These are phyloP conservation scores for Acleris holmiana DNA, from an alignment of 2,888 invertebrate species.

Conservation along the genomic window DNA sequence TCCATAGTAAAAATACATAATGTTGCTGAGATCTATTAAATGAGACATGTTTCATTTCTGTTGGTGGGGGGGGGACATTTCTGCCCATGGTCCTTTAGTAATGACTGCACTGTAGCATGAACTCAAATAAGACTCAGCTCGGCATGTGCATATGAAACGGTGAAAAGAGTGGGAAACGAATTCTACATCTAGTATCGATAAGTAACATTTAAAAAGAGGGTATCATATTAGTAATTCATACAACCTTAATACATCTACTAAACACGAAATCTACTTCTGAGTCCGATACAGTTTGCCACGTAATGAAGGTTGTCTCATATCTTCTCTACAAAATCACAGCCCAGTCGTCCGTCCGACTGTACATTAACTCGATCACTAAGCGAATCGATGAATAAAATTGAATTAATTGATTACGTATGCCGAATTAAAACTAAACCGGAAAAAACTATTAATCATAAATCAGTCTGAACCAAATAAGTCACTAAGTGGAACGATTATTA, in stretches of 20 bases:
- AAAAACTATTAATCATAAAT: conserved; percentile 25
- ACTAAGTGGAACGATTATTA: conserved; percentile 27
- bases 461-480: conserved; percentile 1
- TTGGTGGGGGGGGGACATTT: too few relatives aligned
- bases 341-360: conserved; percentile 1
- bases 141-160: too few relatives aligned
- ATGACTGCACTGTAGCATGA: too few relatives aligned
- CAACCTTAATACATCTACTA: conserved; percentile 20
- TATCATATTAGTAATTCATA: conserved; percentile 12
- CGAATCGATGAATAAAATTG: conserved; percentile 36
- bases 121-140: too few relatives aligned
- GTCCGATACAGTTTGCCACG: conserved; percentile 4
- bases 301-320: background rate
- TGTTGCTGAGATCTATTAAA: too few relatives aligned
- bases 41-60: too few relatives aligned
- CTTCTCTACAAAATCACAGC: conserved; percentile 8
- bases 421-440: conserved; percentile 23
- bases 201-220: background rate
- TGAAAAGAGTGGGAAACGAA: too few relatives aligned
- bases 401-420: conserved; percentile 30
- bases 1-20: too few relatives aligned
- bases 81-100: too few relatives aligned
- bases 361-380: conserved; percentile 23
- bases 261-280: conserved; percentile 21
- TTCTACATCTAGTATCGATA: too few relatives aligned